phyloP scores from a whole-genome alignment of 1,140 invertebrate species.

The Contarinia nasturtii region DNA sequence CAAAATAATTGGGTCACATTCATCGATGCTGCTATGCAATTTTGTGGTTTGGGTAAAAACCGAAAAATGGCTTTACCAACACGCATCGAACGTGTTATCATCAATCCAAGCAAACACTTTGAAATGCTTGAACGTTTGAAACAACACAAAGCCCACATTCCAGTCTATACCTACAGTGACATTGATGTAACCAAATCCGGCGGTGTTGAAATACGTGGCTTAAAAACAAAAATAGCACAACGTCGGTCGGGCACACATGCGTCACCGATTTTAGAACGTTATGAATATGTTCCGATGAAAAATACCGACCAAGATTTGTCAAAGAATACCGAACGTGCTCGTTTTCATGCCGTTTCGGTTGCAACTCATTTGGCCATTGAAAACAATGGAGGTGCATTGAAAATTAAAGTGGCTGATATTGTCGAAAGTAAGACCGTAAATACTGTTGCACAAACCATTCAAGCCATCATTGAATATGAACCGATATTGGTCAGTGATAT shows the following conservation, averaged over 20 bases:
- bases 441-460: background rate
- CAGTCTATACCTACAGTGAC: conserved; percentile 53
- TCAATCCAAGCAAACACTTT: conserved; percentile 57
- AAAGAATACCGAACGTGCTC: conserved; percentile 39
- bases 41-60: conserved; percentile 58
- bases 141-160: conserved; percentile 21
- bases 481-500: background rate
- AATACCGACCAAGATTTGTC: conserved; percentile 30
- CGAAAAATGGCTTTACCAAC: conserved; percentile 74
- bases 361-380: background rate
- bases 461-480: background rate
- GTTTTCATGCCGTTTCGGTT: conserved; percentile 25
- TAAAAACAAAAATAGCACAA: conserved; percentile 79
- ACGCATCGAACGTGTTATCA: conserved; percentile 55
- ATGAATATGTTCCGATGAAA: conserved; percentile 68
- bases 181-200: conserved; percentile 61
- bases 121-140: conserved; percentile 27
- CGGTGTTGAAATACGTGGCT: conserved; percentile 73
- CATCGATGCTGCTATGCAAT: conserved; percentile 90
- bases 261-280: conserved; percentile 62
- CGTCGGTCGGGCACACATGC: conserved; percentile 53
- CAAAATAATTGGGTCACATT: conserved; percentile 79
- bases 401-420: background rate
- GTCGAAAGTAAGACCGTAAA: background rate
- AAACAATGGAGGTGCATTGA: background rate